Evolutionary conservation across 2,113 vertebrate genomes (phyloP).

Genomic region (Leucopsar rothschildi): DNA sequence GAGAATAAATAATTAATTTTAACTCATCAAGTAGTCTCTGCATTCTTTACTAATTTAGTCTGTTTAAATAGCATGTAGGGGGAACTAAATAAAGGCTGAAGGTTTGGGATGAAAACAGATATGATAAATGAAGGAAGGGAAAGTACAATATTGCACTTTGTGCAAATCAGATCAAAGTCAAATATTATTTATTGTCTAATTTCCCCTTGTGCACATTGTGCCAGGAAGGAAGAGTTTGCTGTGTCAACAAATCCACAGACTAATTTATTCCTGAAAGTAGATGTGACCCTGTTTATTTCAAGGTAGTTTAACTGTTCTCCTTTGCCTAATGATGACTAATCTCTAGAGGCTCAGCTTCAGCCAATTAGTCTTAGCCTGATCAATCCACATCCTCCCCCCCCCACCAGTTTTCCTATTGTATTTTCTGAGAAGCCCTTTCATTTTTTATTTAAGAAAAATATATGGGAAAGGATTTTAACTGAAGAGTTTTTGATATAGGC

Average conservation of each 20-base stretch:
- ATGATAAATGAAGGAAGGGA: conserved; percentile 24
- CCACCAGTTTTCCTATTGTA: background rate
- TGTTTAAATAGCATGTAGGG: background rate
- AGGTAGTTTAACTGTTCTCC: background rate
- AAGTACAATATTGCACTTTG: background rate
- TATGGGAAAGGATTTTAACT: background rate
- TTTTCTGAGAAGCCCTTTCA: background rate
- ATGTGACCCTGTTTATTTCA: conserved; percentile 6
- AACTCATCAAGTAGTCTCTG: background rate
- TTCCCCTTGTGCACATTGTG: background rate
- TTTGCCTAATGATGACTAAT: background rate
- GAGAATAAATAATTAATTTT: conserved; percentile 3
- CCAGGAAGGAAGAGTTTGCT: background rate
- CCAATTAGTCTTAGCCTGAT: background rate
- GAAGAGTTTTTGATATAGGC: background rate
- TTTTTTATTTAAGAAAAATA: background rate
- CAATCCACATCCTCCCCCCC: background rate
- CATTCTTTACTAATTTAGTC: background rate
- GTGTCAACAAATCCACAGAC: conserved; percentile 32
- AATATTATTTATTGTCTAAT: conserved; percentile 51
- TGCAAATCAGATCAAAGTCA: conserved; percentile 42
- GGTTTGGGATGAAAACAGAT: background rate
- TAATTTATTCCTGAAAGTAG: background rate
- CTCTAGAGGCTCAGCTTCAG: background rate
- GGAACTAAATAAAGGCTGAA: background rate